Evolutionary conservation across 2,797 vertebrate genomes (phyloP).

Genomic region (Pterois miles): DNA sequence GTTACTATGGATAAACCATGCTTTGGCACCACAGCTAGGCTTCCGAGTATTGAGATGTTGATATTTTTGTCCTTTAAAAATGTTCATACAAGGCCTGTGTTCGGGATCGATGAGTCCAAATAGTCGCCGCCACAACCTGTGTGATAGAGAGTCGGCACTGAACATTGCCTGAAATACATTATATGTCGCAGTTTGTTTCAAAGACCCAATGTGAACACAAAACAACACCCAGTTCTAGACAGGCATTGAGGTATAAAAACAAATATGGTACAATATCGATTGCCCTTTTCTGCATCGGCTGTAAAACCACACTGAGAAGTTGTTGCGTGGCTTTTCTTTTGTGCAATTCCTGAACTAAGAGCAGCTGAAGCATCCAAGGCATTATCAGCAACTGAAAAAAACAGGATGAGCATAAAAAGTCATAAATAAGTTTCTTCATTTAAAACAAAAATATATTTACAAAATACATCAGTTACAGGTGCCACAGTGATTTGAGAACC

Average conservation of each 20-base stretch:
- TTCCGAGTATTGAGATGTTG: conserved; percentile 24
- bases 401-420: conserved; percentile 62
- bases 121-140: conserved; percentile 11
- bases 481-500: conserved; percentile 76
- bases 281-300: conserved; percentile 18
- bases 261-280: conserved; percentile 9
- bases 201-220: conserved; percentile 24
- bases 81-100: conserved; percentile 6
- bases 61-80: conserved; percentile 28
- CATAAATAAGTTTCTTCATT: conserved; percentile 77
- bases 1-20: conserved; percentile 51
- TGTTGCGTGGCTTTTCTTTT: conserved; percentile 36
- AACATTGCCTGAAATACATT: conserved; percentile 17
- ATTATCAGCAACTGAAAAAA: conserved; percentile 47
- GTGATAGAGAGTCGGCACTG: conserved; percentile 32
- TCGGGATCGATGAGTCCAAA: conserved; percentile 10
- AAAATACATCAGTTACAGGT: conserved; percentile 65
- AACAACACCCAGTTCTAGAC: conserved; percentile 21
- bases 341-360: conserved; percentile 54
- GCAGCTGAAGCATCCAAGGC: conserved; percentile 51
- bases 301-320: conserved; percentile 27
- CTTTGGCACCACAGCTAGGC: conserved; percentile 63
- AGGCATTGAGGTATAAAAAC: conserved; percentile 28
- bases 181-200: conserved; percentile 23
- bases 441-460: conserved; percentile 65